Evolutionary conservation across 1,140 invertebrate genomes (phyloP).

Genomic region (Drosophila baimaii): DNA sequence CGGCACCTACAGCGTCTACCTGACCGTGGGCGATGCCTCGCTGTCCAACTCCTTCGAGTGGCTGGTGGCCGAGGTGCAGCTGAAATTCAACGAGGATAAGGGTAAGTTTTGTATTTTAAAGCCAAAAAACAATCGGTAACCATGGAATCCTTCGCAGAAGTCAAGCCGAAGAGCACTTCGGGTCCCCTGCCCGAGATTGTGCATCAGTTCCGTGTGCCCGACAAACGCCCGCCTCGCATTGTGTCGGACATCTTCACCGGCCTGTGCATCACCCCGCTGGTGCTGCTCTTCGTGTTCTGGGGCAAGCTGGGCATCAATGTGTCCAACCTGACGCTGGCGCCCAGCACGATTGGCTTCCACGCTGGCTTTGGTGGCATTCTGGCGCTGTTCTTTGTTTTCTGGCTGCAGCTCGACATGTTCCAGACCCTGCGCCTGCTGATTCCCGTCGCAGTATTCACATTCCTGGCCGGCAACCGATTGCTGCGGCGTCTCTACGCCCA

Average conservation of each 20-base stretch:
- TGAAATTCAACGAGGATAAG: constrained; percentile 88
- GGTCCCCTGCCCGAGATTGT: constrained; percentile 93
- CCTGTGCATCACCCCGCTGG: constrained; percentile 91
- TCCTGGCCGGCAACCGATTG: constrained; percentile 96
- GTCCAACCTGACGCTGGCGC: constrained; percentile 91
- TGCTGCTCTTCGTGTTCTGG: constrained; percentile 95
- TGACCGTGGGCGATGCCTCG: constrained; percentile 96
- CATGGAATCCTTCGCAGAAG: constrained; percentile 28
- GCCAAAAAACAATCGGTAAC: not conserved
- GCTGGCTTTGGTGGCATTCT: constrained; percentile 93
- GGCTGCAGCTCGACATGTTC: constrained; percentile 98
- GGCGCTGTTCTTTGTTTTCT: constrained; percentile 94
- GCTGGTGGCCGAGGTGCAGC: constrained; percentile 90
- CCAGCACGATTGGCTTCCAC: constrained; percentile 95
- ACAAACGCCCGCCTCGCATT: constrained; percentile 93
- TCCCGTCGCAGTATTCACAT: constrained; percentile 92
- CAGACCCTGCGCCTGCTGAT: constrained; percentile 95
- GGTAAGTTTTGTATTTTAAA: constrained; percentile 7
- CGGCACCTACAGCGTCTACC: constrained; percentile 92
- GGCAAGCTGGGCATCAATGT: constrained; percentile 94
- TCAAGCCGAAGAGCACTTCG: constrained; percentile 77
- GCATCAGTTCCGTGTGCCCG: constrained; percentile 96
- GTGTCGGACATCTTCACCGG: constrained; percentile 96
- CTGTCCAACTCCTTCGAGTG: constrained; percentile 95
- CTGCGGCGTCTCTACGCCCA: constrained; percentile 86